These are phyloP conservation scores for Noctilio leporinus DNA, from an alignment of 2,113 vertebrate species.

Conservation along the genomic window DNA sequence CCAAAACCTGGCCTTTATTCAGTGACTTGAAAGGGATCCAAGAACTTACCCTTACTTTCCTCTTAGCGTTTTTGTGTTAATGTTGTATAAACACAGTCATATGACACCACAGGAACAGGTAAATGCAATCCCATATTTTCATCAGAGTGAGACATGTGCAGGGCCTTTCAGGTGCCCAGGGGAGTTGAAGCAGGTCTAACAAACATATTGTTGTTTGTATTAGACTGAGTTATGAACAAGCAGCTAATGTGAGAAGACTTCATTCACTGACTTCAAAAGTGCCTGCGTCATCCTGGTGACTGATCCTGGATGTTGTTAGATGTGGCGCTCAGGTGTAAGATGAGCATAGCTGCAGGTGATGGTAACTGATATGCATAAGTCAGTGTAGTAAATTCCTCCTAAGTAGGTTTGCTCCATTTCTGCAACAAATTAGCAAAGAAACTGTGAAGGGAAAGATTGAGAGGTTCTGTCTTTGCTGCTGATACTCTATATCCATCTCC, in stretches of 20 bases:
- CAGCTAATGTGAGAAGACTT: slow-evolving; percentile 1
- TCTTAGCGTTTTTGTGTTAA: neutral
- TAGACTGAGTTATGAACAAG: neutral
- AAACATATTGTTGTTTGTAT: neutral
- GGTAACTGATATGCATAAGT: neutral
- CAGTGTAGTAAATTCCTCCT: neutral
- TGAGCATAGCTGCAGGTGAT: neutral
- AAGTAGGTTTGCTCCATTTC: neutral
- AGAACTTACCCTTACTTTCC: neutral
- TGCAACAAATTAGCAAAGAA: neutral
- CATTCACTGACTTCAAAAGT: neutral
- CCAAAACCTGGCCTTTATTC: slow-evolving; percentile 13
- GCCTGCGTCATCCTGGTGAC: neutral
- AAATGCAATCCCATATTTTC: slow-evolving; percentile 29
- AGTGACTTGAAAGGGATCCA: slow-evolving; percentile 11
- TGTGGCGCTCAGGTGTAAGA: neutral
- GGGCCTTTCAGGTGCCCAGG: neutral
- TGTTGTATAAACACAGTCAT: slow-evolving; percentile 23
- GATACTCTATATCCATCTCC: too few relatives aligned
- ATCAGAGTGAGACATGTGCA: neutral
- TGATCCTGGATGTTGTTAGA: neutral
- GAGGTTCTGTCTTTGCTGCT: too few relatives aligned
- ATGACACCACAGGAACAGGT: slow-evolving; percentile 34
- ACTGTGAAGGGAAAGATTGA: neutral
- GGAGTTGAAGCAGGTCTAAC: neutral